phyloP scores from a whole-genome alignment of 1,140 invertebrate genomes.

The Drosophila parvula region DNA sequence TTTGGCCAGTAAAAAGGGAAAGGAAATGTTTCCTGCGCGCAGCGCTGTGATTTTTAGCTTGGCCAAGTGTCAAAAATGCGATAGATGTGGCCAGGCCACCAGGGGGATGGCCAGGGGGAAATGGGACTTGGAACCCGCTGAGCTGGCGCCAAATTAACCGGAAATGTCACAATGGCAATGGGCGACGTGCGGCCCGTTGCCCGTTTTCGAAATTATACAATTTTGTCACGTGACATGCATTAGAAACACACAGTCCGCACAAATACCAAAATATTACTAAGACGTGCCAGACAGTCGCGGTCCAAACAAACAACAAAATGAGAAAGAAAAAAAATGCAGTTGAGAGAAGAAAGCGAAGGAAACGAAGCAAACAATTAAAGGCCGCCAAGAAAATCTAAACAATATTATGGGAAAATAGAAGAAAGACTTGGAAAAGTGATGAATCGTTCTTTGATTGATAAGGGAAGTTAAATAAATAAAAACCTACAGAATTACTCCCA shows the following conservation, averaged over 20 bases:
- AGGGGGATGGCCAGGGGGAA: constrained; percentile 17
- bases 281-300: constrained; percentile 63
- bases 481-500: neutral
- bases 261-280: constrained; percentile 44
- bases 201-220: constrained; percentile 80
- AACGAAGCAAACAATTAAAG: constrained; percentile 73
- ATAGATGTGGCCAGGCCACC: constrained; percentile 20
- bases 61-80: constrained; percentile 77
- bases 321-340: constrained; percentile 14
- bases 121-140: constrained; percentile 49
- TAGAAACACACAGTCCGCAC: constrained; percentile 61
- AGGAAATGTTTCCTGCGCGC: constrained; percentile 59
- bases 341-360: constrained; percentile 17
- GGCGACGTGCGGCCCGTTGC: constrained; percentile 78
- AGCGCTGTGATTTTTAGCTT: constrained; percentile 65
- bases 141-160: constrained; percentile 81
- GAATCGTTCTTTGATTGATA: constrained; percentile 18
- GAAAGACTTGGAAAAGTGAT: constrained; percentile 12
- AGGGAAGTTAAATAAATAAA: too few species aligned
- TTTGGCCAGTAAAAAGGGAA: constrained; percentile 65
- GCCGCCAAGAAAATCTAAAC: constrained; percentile 59
- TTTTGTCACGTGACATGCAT: constrained; percentile 82
- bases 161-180: constrained; percentile 82
- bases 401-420: constrained; percentile 23
- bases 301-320: constrained; percentile 32